Percentiles rank a stretch among this genome's conserved stretches.
Evolutionary conservation across 2,797 vertebrate species (phyloP).

Genomic region (Loris lydekkerianus): DNA sequence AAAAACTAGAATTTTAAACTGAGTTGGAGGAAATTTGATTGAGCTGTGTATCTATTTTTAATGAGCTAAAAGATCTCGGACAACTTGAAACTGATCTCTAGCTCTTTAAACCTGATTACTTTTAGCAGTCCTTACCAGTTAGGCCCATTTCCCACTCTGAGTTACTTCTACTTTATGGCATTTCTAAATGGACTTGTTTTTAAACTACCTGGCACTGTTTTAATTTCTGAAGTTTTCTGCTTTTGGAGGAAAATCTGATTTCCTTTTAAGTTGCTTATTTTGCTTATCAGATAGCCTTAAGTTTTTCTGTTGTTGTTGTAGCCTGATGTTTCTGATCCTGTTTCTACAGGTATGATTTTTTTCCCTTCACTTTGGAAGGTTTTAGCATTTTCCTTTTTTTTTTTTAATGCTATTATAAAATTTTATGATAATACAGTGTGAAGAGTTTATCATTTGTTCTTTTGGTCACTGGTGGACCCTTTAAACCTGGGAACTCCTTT

Average conservation of each 20-base stretch:
- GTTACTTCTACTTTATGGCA: slow-evolving; percentile 56
- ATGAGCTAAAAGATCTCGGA: slow-evolving; percentile 23
- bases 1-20: slow-evolving; percentile 7
- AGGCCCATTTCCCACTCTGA: slow-evolving; percentile 23
- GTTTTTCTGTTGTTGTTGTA: neutral
- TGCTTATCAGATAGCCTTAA: slow-evolving; percentile 13
- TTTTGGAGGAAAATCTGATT: slow-evolving; percentile 52
- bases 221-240: slow-evolving; percentile 40
- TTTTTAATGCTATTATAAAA: neutral
- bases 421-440: neutral
- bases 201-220: neutral
- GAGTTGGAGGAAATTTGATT: neutral
- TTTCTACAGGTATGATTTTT: neutral
- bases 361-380: neutral
- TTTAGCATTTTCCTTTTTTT: neutral
- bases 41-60: slow-evolving; percentile 8
- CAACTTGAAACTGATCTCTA: slow-evolving; percentile 21
- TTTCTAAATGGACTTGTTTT: slow-evolving; percentile 39
- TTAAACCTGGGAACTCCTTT: neutral
- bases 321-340: neutral
- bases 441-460: neutral
- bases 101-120: slow-evolving; percentile 53
- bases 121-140: neutral
- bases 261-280: slow-evolving; percentile 57
- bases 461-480: neutral